Evolutionary conservation across 2,113 vertebrate species (phyloP), one percentile per base, ranked within the genome.

Genomic region (Triplophysa dalaica): DNA sequence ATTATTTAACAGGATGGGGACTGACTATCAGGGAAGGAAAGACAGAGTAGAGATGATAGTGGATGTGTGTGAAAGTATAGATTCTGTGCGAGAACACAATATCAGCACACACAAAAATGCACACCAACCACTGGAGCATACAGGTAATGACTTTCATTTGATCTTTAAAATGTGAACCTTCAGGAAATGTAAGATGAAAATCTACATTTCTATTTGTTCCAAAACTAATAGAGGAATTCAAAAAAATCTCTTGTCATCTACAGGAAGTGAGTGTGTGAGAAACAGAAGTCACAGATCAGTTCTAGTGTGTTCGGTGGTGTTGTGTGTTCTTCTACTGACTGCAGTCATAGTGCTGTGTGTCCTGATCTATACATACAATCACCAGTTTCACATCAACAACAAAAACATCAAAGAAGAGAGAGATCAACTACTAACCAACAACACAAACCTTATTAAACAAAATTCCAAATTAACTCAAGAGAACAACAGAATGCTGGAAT

Each of bases 281-380:
- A 48, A 16, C 38, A 67, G 64, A 45, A 48, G 13, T 13, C 48
- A 0, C n/a, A 68, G 41, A 48, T 2, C 38, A 68, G 65, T 19
- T 45, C 2, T n/a, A 45, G 65, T 16, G 65, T 67, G 65, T 67
- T 67, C 45, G 65, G 12, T 7, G 19, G n/a, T 48, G 41, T 21
- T 68, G 65, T 67, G 65, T 67, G 38, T 67, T 67, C 38, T 67
- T 56, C 54, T 56, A n/a, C 19, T 56, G 19, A 68, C 43, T 24
- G 66, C 43, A 24, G 43, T 68, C 43, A 50, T 50, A 50, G n/a
- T 68, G 21, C 21, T 68, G 66, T 8, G 66, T 48, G n/a, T 48
- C 38, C 41, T 21, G 19, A 4, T 67, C n/a, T 45, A 13, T 45
- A 67, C 19, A 67, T 43, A 21, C 19, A 21, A n/a, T 2, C 17